Base-by-base conservation (phyloP, 2,888 invertebrate genomes). In the Chrysolina oricalcia region DNA sequence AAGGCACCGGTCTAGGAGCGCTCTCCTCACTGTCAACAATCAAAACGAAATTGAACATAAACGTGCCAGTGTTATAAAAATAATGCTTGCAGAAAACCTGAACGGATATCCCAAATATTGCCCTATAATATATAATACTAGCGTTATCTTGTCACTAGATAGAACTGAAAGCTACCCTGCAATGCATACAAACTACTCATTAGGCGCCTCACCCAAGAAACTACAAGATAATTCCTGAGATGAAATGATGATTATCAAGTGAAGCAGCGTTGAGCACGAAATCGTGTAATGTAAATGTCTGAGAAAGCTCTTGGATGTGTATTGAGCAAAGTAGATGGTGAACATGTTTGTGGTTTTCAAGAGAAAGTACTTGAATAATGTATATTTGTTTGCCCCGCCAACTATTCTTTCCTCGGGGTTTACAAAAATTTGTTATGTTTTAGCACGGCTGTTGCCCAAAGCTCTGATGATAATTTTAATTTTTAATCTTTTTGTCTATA, bases 161-260 rank as follows among this genome's bases (percentile, higher is more conserved):
- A 27, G 27, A 23, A 27, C 40, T 43, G 27, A 46, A 70, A 27
- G 48, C 23, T 27, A 19, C 53, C 56, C 27, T 13, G 23, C 15
- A 66, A 43, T 70, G 73, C 68, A 73, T 73, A 73, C 69, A 70
- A 73, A 73, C 62, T 69, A 64, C 69, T 48, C 69, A 73, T 73
- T 73, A 73, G 27, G 13, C 69, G 40, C 50, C 69, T 48, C 19
- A 63, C 35, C 63, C 73, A 48, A 40, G 63, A 62, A 73, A 73
- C 70, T 70, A 69, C 73, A 41, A 27, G 41, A 70, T 48, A 73
- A 73, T 62, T 62, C 59, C 46, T n/a, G 46, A 35, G 68, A 69
- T 70, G 64, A 21, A 35, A 59, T 67, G 27, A 72, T 48, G 66
- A 72, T 72, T 67, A 72, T 35, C 15, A 17, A 59, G 35, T 11